Percentiles rank a stretch among this genome's conserved stretches.
These are phyloP conservation scores for Brachionichthys hirsutus DNA, from an alignment of 2,113 vertebrate genomes.

Conservation along the genomic window DNA sequence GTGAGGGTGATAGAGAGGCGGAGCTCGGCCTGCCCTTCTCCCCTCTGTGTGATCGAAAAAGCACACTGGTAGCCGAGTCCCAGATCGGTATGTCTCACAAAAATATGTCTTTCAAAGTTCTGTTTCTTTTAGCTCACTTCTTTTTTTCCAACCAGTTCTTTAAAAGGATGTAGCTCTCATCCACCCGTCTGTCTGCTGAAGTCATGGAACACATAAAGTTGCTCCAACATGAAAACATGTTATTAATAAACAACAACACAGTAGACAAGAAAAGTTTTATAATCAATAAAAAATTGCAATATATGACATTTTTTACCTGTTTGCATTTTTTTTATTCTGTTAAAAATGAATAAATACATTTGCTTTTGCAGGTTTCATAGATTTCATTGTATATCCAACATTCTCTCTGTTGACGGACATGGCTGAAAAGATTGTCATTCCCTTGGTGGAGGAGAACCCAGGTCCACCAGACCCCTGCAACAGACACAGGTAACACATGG, in stretches of 20 bases:
- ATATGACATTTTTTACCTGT: too few species aligned
- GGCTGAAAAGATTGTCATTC: conserved; percentile 91
- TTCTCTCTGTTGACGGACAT: conserved; percentile 92
- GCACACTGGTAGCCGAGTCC: conserved; percentile 87
- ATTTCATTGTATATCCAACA: conserved; percentile 94
- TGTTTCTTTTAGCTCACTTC: background rate
- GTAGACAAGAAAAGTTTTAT: too few species aligned
- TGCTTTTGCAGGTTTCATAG: conserved; percentile 85
- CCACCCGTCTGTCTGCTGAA: background rate
- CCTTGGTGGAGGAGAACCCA: conserved; percentile 82
- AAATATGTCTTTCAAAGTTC: conserved; percentile 22
- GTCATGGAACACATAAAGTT: background rate
- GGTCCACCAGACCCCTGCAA: conserved; percentile 77
- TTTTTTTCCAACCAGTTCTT: background rate
- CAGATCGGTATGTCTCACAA: conserved; percentile 83
- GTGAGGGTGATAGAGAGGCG: conserved; percentile 88
- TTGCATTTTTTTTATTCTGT: too few species aligned
- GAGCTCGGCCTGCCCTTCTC: conserved; percentile 88
- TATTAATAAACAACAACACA: too few species aligned
- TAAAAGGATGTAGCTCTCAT: background rate
- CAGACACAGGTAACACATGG: conserved; percentile 70
- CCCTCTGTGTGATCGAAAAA: conserved; percentile 88
- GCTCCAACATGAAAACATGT: background rate
- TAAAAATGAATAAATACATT: background rate
- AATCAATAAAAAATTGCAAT: too few species aligned